Conservation (phyloP, 2,113 vertebrate species). For the Cinclus cinclus region DNA sequence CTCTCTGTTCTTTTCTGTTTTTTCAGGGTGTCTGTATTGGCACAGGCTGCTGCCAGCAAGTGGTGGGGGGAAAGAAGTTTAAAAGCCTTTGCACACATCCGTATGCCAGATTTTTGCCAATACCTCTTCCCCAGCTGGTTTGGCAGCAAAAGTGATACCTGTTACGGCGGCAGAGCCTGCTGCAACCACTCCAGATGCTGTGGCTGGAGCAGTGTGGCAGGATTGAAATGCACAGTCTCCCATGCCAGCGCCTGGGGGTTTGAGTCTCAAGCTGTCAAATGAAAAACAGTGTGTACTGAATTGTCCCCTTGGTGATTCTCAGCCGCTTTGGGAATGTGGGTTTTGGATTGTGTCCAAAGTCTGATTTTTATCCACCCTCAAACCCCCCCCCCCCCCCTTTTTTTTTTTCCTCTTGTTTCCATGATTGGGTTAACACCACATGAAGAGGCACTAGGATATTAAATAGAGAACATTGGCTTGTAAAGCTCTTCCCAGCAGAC, state of each 20-base stretch:
- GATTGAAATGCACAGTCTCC: neutral
- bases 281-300: neutral
- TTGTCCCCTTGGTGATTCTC: slow-evolving; percentile 5
- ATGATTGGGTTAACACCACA: neutral
- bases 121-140: neutral
- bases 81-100: neutral
- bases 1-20: neutral
- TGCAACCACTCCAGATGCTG: neutral
- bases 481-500: slow-evolving; percentile 16
- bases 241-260: neutral
- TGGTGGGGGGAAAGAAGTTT: neutral
- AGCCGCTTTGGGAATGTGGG: neutral
- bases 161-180: neutral
- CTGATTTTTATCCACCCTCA: neutral
- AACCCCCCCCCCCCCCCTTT: rapidly evolving
- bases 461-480: neutral
- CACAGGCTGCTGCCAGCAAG: neutral
- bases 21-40: neutral
- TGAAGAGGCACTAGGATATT: neutral
- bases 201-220: neutral
- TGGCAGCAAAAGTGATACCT: neutral
- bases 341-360: neutral
- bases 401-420: neutral
- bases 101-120: neutral
- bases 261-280: neutral